Percentiles rank a stretch among this genome's conserved stretches.
Conservation (phyloP, 1,140 invertebrate species). For the Drosophila arawakana region DNA sequence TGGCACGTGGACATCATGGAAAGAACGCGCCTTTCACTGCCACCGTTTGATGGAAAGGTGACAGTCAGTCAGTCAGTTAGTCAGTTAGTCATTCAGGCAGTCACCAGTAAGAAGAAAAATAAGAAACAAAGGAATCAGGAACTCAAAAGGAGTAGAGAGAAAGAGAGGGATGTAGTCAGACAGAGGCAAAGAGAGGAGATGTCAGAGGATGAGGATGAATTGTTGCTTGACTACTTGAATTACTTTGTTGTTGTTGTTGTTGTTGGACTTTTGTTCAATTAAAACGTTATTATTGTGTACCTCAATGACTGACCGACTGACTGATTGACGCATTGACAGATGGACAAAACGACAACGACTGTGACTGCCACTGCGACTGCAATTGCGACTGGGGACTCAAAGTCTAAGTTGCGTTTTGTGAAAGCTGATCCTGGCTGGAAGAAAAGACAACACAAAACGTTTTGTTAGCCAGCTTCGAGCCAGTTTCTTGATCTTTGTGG, state of each 20-base stretch:
- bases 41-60: constrained; percentile 75
- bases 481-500: constrained; percentile 42
- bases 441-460: constrained; percentile 35
- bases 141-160: constrained; percentile 52
- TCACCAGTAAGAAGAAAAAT: constrained; percentile 17
- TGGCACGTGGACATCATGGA: constrained; percentile 69
- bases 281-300: constrained; percentile 77
- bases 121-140: constrained; percentile 40
- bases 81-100: constrained; percentile 9
- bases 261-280: constrained; percentile 74
- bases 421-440: constrained; percentile 70
- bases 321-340: constrained; percentile 49
- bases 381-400: constrained; percentile 65
- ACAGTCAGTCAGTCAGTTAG: constrained; percentile 60
- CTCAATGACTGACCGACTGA: constrained; percentile 61
- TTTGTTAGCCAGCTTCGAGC: constrained; percentile 55
- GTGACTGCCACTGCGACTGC: constrained; percentile 38
- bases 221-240: constrained; percentile 65
- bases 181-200: not conserved
- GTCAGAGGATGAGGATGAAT: constrained; percentile 36
- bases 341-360: constrained; percentile 36
- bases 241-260: constrained; percentile 32
- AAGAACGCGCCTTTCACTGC: constrained; percentile 67
- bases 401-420: constrained; percentile 76
- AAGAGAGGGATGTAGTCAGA: not conserved